Base-by-base conservation (phyloP, 2,888 invertebrate species). In the Agonopterix alstromeriana region DNA sequence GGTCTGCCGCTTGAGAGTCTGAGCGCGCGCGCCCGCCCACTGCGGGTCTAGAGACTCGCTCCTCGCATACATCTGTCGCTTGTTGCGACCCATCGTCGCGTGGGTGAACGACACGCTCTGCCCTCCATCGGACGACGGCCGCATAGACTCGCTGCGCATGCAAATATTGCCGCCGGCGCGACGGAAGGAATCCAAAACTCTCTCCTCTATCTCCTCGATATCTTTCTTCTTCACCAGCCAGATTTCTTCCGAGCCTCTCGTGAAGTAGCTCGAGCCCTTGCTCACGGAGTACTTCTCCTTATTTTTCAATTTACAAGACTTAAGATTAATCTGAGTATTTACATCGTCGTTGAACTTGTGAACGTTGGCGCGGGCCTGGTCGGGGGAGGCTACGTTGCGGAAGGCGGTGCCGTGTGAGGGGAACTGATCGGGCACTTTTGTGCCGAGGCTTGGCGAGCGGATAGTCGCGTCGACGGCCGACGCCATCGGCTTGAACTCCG, bases 221-320 rank as follows among this genome's bases (percentile, higher is more conserved):
- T 88, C 88, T 56, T 87, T 88, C 63, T 88, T 88, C 65, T 88
- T 88, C n/a, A 88, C 88, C 41, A 88, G 69, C 88, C 88, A 88
- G 42, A 88, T 88, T 59, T 88, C 88, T 50, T 88, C 88, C 0
- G 88, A 82, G 10, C 88, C 88, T 43, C 88, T 67, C 1, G 84
- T 85, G 67, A 84, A 87, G 64, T 87, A 88, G 52, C 85, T 84
- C 17, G 86, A 84, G 0, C 86, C 86, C 54, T 87, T 87, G 57
- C 82, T 83, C 14, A 85, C 83, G 10, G 83, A 82, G 52, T 80
- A 78, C 57, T 82, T 79, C 52, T 85, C 81, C 53, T 83, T 82
- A 43, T 64, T 74, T 63, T 83, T 83, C 36, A 75, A 58, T 63
- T 86, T 87, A 66, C 84, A 84, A 5, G 77, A 58, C 60, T 83